Evolutionary conservation across 2,113 vertebrate species (phyloP).

Genomic region (Herpetotheres cachinnans): DNA sequence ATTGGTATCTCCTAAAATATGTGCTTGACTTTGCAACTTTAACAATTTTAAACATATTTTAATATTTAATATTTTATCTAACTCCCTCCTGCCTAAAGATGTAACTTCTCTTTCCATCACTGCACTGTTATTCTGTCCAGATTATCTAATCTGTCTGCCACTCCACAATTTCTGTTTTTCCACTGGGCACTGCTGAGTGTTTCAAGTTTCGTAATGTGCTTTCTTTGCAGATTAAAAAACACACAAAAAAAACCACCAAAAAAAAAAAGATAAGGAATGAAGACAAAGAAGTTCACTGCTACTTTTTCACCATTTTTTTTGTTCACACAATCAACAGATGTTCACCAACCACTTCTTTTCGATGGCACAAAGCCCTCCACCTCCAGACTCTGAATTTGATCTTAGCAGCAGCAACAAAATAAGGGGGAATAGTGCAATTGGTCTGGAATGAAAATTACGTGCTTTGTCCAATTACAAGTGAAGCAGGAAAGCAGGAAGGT

Average conservation of each 20-base stretch:
- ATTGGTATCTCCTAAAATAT: background rate
- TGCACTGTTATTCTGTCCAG: background rate
- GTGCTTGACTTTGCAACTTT: background rate
- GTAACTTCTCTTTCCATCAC: background rate
- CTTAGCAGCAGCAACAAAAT: background rate
- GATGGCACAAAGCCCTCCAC: background rate
- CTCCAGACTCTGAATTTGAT: background rate
- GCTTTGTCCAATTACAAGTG: slow-evolving; percentile 13
- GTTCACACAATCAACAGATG: background rate
- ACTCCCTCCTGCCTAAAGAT: background rate
- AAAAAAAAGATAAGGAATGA: background rate
- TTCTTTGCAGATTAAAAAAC: background rate
- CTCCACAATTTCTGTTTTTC: background rate
- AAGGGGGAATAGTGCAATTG: background rate
- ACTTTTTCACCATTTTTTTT: background rate
- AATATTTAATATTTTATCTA: background rate
- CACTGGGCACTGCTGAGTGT: background rate
- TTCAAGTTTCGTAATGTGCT: background rate
- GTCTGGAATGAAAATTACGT: background rate
- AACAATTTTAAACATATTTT: background rate
- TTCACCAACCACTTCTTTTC: background rate
- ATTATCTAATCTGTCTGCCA: background rate
- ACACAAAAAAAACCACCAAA: background rate
- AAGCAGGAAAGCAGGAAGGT: slow-evolving; percentile 38
- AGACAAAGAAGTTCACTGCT: background rate